Evolutionary conservation across 1,140 invertebrate species (phyloP), one percentile per base, ranked within the genome.

Genomic region (Aradophagus sp.): DNA sequence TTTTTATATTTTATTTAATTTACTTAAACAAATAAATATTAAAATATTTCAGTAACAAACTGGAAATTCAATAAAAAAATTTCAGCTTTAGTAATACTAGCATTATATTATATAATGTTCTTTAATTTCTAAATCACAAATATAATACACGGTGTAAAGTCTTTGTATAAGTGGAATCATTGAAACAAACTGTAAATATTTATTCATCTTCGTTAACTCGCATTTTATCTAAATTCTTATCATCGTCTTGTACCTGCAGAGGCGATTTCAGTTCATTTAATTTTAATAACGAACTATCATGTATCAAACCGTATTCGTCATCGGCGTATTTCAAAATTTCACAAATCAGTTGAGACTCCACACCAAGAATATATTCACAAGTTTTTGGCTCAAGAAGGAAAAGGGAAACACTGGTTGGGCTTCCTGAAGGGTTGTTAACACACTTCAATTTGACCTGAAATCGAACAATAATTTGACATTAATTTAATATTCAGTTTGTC

Each of bases 321-420:
- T 95, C 93, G 0, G 91, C 91, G 52, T 89, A 85, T 7, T 90
- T 88, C 29, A 97, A 81, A 45, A 97, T 91, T 76, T 93, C 89
- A 86, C 96, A 98, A 58, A 99, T 91, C 0, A 97, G 80, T 0
- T 92, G 90, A 2, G 96, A 96, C 82, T 98, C 96, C 0, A 97
- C 93, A 11, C 94, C 94, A 13, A 98, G 81, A 50, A 97, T 91
- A 74, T 98, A 98, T 84, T 97, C 92, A 79, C 97, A 98, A 10
- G 92, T 92, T 81, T 91, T 91, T 8, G 96, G 96, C 78, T 98
- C 97, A 6, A 96, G 77, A 11, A 98, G 85, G 82, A 95, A 97
- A 27, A 98, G 85, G 0, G 95, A 92, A 0, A 98, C 93, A 63
- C 94, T 90, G 7, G 91, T 91, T 11, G 90, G 88, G 76, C 88